Evolutionary conservation across 2,888 invertebrate species (phyloP), one percentile per base, ranked within the genome.

Genomic region (Gibbula magus): DNA sequence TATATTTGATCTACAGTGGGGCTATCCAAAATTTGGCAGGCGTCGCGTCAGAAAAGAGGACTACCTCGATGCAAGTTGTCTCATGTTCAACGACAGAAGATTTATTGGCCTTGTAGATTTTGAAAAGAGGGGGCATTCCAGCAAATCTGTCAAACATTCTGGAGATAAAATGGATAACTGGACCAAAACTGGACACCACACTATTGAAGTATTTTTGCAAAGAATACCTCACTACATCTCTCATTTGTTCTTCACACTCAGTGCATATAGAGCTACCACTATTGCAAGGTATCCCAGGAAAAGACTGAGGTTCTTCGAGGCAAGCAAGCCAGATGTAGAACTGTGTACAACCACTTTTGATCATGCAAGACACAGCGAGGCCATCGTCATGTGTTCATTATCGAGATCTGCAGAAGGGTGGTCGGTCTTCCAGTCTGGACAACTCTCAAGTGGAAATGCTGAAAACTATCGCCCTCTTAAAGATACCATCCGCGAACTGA

Each of bases 351-450:
- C 88, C 29, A 86, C 87, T 8, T 88, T 88, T 66, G 75, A 79
- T 3, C 87, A 88, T 77, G 88, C 88, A 4, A 29, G 79, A 5
- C 53, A 81, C 52, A 87, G 86, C 3, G 86, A 87, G 76, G 87
- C 88, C 29, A 87, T 87, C 13, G 77, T 88, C 56, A 88, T 88
- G 88, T 88, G 88, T 56, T 86, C 87, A 10, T 76, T 86, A 51
- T 86, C 84, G 16, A 83, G 83, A 10, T 20, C 61, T 2, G 77
- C 78, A 45, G 85, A 85, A 22, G 61, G 56, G 54, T 88, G 87
- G 88, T 67, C 83, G 56, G 86, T 88, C n/a, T 87, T 79, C 79
- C 86, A 87, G 52, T 87, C 86, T 35, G 88, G 88, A 45, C 84
- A 86, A 82, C 54, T 87, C 7, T 86, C 87, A 4, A 77, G 83